These are phyloP conservation scores for Sylvilagus bachmani DNA, from an alignment of 2,113 vertebrate species.

Conservation along the genomic window DNA sequence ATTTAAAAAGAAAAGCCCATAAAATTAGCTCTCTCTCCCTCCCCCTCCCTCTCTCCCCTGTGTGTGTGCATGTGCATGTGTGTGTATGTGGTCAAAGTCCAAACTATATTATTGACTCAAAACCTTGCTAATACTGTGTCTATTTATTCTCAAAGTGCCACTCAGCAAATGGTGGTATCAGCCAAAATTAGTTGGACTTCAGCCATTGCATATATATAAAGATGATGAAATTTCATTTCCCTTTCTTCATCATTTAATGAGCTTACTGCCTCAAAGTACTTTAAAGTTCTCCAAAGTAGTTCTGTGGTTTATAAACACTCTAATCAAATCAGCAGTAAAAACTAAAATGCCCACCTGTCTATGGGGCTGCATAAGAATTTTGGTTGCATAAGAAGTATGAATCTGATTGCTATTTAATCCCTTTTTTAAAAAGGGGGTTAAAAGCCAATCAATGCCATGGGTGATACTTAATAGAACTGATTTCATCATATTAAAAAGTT, in stretches of 20 bases:
- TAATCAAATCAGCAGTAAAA: slow-evolving; percentile 56
- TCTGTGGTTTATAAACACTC: slow-evolving; percentile 58
- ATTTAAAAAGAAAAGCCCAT: slow-evolving; percentile 14
- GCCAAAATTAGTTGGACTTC: slow-evolving; percentile 72
- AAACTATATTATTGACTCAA: slow-evolving; percentile 56
- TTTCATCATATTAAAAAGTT: slow-evolving; percentile 57
- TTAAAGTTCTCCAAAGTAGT: slow-evolving; percentile 59
- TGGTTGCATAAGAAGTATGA: slow-evolving; percentile 31
- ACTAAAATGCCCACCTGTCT: slow-evolving; percentile 56
- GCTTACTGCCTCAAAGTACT: slow-evolving; percentile 55
- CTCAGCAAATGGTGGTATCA: slow-evolving; percentile 35
- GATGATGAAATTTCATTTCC: slow-evolving; percentile 66
- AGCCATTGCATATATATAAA: slow-evolving; percentile 49
- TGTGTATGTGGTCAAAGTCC: background rate
- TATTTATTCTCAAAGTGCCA: slow-evolving; percentile 57
- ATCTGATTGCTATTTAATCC: slow-evolving; percentile 21
- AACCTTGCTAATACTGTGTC: slow-evolving; percentile 64
- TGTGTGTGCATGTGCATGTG: background rate
- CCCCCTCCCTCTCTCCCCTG: background rate
- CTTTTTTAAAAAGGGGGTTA: background rate
- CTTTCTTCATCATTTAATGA: slow-evolving; percentile 73
- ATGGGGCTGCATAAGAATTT: background rate
- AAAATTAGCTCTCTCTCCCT: background rate
- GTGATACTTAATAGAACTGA: slow-evolving; percentile 8
- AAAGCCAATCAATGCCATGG: background rate